Evolutionary conservation across 2,888 invertebrate species (phyloP).

Genomic region (Mythimna loreyi): DNA sequence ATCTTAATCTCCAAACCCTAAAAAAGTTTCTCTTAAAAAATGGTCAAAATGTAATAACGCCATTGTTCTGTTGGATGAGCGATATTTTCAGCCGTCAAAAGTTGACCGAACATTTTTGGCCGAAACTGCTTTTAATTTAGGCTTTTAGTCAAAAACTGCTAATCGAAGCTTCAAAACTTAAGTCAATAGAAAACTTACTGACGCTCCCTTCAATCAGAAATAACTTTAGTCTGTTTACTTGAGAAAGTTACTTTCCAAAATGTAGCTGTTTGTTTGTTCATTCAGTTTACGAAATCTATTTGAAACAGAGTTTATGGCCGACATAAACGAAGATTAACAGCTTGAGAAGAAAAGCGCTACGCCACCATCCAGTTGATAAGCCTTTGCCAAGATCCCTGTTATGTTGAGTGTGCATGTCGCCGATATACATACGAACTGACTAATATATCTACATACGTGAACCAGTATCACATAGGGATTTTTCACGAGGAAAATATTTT

Average conservation of each 20-base stretch:
- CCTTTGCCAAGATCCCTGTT: constrained; percentile 55
- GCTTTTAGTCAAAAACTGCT: constrained; percentile 14
- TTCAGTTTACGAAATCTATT: constrained; percentile 50
- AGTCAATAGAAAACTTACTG: constrained; percentile 25
- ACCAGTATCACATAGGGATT: not conserved
- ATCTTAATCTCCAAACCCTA: not conserved
- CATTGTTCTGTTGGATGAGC: not conserved
- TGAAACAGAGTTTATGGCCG: constrained; percentile 53
- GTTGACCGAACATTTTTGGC: constrained; percentile 6
- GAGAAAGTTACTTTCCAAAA: constrained; percentile 32
- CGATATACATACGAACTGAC: constrained; percentile 36
- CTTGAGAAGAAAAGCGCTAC: constrained; percentile 57
- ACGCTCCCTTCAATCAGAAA: constrained; percentile 23
- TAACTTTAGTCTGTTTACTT: constrained; percentile 32
- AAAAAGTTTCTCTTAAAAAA: not conserved
- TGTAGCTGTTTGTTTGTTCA: constrained; percentile 54
- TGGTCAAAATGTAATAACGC: no score
- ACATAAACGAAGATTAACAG: constrained; percentile 61
- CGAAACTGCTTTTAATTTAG: not conserved
- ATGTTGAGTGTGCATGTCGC: constrained; percentile 56
- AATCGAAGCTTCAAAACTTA: constrained; percentile 21
- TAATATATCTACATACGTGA: constrained; percentile 23
- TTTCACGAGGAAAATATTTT: not conserved
- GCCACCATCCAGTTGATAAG: constrained; percentile 56
- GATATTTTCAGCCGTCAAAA: constrained; percentile 8